Evolutionary conservation across 2,797 vertebrate genomes (phyloP).

Genomic region (Clangula hyemalis): DNA sequence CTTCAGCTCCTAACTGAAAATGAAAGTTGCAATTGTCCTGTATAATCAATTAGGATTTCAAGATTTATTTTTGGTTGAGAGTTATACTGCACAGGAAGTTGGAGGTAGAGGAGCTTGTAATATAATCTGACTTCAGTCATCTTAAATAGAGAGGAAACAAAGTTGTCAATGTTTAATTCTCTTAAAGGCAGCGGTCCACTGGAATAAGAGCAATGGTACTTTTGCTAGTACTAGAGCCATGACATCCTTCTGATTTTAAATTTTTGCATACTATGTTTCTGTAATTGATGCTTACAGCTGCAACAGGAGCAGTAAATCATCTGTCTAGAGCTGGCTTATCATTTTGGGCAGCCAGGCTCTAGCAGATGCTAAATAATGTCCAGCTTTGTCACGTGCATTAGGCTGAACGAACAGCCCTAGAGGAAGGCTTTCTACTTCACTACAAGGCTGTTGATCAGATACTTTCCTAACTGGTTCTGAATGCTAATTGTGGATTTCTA

Average conservation of each 20-base stretch:
- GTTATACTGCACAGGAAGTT: not conserved
- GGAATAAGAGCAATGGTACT: not conserved
- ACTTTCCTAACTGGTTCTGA: not conserved
- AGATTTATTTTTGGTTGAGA: constrained; percentile 16
- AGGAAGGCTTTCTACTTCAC: not conserved
- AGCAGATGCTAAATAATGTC: not conserved
- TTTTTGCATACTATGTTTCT: not conserved
- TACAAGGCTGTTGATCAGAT: not conserved
- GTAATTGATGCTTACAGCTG: not conserved
- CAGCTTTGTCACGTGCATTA: not conserved
- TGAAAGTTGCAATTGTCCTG: constrained; percentile 25
- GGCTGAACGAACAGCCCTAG: not conserved
- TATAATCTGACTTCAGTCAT: not conserved
- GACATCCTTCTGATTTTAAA: not conserved
- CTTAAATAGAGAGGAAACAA: not conserved
- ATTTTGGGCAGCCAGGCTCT: not conserved
- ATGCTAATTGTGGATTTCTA: not conserved
- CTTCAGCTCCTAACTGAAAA: constrained; percentile 39
- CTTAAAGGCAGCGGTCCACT: not conserved
- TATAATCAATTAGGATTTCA: constrained; percentile 39
- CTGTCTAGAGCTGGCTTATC: not conserved
- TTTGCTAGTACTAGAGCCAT: not conserved
- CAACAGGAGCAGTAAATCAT: not conserved
- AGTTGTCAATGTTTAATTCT: constrained; percentile 16
- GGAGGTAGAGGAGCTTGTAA: not conserved